These are phyloP conservation scores for Hemaris fuciformis DNA, from an alignment of 2,888 invertebrate species.

Conservation along the genomic window DNA sequence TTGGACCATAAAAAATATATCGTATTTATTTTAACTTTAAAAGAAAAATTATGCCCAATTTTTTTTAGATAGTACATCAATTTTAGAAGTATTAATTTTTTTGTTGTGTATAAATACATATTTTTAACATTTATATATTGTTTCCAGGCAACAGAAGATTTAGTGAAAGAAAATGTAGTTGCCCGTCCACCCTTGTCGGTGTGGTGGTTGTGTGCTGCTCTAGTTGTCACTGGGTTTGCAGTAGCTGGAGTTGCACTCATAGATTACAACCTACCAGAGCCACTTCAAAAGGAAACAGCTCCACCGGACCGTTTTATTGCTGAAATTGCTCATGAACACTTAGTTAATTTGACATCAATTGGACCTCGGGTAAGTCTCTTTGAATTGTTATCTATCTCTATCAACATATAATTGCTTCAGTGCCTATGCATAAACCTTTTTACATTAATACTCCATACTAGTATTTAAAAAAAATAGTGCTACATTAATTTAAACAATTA, in stretches of 20 bases:
- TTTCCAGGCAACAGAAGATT: constrained; percentile 16
- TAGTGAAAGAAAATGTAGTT: constrained; percentile 51
- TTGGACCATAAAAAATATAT: background rate
- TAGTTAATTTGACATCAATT: constrained; percentile 83
- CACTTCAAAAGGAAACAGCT: constrained; percentile 46
- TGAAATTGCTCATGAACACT: constrained; percentile 84
- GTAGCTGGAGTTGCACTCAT: constrained; percentile 77
- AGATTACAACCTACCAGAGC: constrained; percentile 80
- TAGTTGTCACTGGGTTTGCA: constrained; percentile 76
- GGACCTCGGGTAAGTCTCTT: constrained; percentile 76
- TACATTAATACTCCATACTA: background rate
- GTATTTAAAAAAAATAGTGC: too few species aligned
- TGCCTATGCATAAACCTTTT: too few species aligned
- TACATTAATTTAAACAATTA: too few species aligned
- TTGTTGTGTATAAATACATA: too few species aligned
- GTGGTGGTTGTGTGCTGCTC: constrained; percentile 71
- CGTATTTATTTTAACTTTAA: too few species aligned
- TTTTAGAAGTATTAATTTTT: too few species aligned
- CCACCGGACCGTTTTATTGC: constrained; percentile 61
- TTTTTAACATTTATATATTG: background rate
- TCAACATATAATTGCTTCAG: too few species aligned
- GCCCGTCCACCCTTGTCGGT: constrained; percentile 37
- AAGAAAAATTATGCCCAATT: too few species aligned
- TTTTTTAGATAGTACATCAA: too few species aligned
- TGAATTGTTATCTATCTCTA: too few species aligned